A percentile compares a stretch with the other conserved stretches of the same genome.
Conservation (phyloP, 2,113 vertebrate genomes). For the Budorcas taxicolor region DNA sequence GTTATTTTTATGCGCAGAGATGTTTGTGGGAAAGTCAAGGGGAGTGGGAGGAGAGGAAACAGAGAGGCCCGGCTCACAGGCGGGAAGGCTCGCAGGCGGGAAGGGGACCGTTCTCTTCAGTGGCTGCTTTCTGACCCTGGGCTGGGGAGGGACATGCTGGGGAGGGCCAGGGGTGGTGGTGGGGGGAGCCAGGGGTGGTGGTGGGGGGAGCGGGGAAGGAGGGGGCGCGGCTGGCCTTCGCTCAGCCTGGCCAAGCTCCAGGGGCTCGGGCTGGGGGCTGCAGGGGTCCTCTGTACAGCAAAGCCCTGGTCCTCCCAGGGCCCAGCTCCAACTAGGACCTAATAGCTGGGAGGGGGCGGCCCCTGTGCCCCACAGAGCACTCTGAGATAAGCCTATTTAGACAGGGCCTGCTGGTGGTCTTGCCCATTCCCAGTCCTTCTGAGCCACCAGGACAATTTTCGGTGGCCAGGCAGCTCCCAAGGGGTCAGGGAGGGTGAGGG, state of each 20-base stretch:
- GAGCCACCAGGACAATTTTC: fast-evolving
- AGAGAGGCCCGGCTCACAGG: background rate
- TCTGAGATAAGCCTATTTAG: background rate
- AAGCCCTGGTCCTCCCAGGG: background rate
- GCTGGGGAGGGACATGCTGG: fast-evolving
- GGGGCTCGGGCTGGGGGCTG: background rate
- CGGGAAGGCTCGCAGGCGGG: background rate
- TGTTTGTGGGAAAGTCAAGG: background rate
- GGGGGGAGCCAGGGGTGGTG: background rate
- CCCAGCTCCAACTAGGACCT: background rate
- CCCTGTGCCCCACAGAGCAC: background rate
- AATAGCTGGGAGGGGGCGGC: fast-evolving
- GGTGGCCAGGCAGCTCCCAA: too few relatives aligned
- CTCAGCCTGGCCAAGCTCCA: background rate
- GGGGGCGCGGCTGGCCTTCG: background rate
- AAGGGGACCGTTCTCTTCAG: background rate
- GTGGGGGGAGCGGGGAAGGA: background rate
- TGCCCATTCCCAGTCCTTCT: fast-evolving
- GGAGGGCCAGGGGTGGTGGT: background rate
- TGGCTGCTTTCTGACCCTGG: fast-evolving
- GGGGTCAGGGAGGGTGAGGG: background rate
- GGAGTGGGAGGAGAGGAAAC: background rate
- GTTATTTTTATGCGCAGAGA: conserved; percentile 1
- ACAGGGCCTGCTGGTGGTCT: too few relatives aligned
- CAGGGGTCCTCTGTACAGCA: background rate